These are phyloP conservation scores for Ceratitis capitata DNA, from an alignment of 1,140 invertebrate genomes.

Conservation along the genomic window DNA sequence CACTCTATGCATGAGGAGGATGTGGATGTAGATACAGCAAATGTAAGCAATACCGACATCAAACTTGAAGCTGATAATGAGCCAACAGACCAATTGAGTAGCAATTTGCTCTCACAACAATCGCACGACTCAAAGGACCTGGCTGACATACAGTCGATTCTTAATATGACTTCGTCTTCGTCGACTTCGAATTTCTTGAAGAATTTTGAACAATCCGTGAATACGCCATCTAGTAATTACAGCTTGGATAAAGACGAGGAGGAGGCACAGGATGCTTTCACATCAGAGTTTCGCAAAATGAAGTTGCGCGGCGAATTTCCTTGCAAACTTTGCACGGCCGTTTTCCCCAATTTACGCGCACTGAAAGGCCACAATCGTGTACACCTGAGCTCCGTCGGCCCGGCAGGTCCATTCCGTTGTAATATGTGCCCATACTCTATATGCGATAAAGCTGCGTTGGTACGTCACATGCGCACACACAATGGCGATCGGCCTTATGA, in stretches of 20 bases:
- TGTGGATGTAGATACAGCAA: not conserved
- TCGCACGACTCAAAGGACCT: conserved; percentile 72
- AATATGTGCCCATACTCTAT: conserved; percentile 92
- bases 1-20: not conserved
- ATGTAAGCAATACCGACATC: not conserved
- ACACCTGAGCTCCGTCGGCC: conserved; percentile 75
- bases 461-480: conserved; percentile 90
- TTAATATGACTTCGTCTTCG: conserved; percentile 76
- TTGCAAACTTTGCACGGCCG: conserved; percentile 82
- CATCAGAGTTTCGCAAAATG: conserved; percentile 83
- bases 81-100: not conserved
- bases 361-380: conserved; percentile 88
- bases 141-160: conserved; percentile 85
- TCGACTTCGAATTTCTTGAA: conserved; percentile 59
- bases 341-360: conserved; percentile 89
- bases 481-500: conserved; percentile 95
- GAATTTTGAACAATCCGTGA: conserved; percentile 62
- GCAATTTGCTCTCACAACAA: conserved; percentile 18
- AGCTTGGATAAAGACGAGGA: conserved; percentile 71
- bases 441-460: conserved; percentile 88
- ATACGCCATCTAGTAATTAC: conserved; percentile 61
- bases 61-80: conserved; percentile 7
- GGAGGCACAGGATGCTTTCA: conserved; percentile 82
- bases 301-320: conserved; percentile 88
- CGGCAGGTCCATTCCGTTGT: conserved; percentile 83